Base-by-base conservation (phyloP, 1,140 invertebrate genomes). In the Andrena cerasifolii region DNA sequence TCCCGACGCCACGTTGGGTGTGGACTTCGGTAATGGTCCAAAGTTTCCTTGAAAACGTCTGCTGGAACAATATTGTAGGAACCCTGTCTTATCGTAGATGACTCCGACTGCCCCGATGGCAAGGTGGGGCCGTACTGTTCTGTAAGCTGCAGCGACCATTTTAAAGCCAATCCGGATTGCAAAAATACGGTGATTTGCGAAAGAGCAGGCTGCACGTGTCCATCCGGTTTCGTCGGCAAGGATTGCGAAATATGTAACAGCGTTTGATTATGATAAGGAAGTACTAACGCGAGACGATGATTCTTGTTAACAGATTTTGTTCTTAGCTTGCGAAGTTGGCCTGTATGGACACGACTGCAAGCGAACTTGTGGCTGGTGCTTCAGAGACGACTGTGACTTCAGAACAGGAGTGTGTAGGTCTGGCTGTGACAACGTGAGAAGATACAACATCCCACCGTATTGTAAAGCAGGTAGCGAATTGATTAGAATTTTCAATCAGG, bases 331-430 rank as follows among this genome's bases (percentile, higher is more conserved):
- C 40, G 1, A 18, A 2, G 0, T 0, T 1, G 10, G 28, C 0
- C 28, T 1, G 2, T 87, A 85, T 26, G 86, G 86, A 10, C 45
- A 74, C 40, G 40, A n/a, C 12, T 87, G 86, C 28, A 47, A 49
- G 0, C 31, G 76, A 16, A 51, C 0, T 2, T 87, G 86, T 10
- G 82, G 76, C 8, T 66, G 12, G 2, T 87, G 86, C n/a, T 0
- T 7, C 0, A 0, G 28, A 0, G 0, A 16, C 0, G 26, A 7
- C 0, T 87, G 86, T 49, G 21, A 85, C 33, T 16, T 12, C 31
- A 24, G 31, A 36, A 83, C 76, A 4, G 86, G 86, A 24, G 0
- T 8, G 0, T 87, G 86, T 47, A 5, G 0, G 3, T 0, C 3
- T 0, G 73, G 76, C 5, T 86, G 86, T n/a, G 10, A 80, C 0